phyloP scores from a whole-genome alignment of 2,113 vertebrate genomes.

The Isurus oxyrinchus region DNA sequence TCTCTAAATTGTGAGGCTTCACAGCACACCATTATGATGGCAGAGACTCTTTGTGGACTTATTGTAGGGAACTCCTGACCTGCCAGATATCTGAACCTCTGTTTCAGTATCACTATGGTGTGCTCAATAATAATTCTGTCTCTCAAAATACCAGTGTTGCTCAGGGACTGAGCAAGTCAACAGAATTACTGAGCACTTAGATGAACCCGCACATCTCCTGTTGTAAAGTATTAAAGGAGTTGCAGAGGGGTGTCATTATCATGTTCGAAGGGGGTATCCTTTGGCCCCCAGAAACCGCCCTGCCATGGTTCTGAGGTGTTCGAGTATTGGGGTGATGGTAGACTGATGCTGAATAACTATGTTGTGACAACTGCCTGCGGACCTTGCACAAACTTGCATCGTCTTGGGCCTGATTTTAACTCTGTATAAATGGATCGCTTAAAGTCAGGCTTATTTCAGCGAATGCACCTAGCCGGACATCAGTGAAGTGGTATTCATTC shows the following conservation, averaged over 20 bases:
- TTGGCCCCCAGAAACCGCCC: not conserved
- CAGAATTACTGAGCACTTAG: too few species aligned
- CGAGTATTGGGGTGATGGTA: not conserved
- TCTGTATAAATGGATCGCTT: too few species aligned
- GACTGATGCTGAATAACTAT: not conserved
- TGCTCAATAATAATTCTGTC: not conserved
- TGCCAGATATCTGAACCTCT: too few species aligned
- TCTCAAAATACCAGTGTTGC: not conserved
- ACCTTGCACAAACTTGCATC: not conserved
- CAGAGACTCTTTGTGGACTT: too few species aligned
- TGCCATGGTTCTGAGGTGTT: not conserved
- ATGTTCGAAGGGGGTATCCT: not conserved
- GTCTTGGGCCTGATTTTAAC: too few species aligned
- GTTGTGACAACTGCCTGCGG: not conserved
- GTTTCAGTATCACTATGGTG: not conserved
- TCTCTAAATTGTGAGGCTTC: too few species aligned
- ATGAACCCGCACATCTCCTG: too few species aligned
- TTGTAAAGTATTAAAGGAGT: too few species aligned
- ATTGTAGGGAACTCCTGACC: too few species aligned
- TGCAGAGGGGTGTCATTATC: not conserved
- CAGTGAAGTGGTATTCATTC: not conserved
- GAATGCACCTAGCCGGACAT: not conserved
- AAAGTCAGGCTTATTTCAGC: not conserved
- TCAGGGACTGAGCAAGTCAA: too few species aligned
- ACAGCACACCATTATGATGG: too few species aligned